A percentile compares a stretch with the other conserved stretches of the same genome.
phyloP scores from a whole-genome alignment of 2,797 vertebrate genomes.

The Menidia menidia region DNA sequence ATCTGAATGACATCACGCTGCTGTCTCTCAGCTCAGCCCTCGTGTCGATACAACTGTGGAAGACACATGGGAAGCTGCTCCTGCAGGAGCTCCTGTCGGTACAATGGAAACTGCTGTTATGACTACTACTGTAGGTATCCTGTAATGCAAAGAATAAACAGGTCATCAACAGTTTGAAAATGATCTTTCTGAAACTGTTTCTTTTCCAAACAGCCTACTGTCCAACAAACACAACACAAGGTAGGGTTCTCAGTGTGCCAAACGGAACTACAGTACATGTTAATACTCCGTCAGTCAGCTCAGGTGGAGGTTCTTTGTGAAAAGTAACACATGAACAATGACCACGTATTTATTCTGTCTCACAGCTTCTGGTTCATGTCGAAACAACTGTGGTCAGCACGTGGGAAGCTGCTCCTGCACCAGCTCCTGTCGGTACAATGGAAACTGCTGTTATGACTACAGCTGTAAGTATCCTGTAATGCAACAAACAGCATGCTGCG shows the following conservation, averaged over 20 bases:
- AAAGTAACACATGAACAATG: too few relatives aligned
- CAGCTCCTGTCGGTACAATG: conserved; percentile 56
- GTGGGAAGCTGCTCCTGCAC: conserved; percentile 70
- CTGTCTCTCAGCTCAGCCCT: conserved; percentile 7
- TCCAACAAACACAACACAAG: conserved; percentile 16
- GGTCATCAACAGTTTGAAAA: not conserved
- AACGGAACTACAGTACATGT: not conserved
- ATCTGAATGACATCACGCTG: not conserved
- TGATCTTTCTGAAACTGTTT: not conserved
- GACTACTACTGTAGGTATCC: conserved; percentile 49
- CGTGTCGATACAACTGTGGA: conserved; percentile 52
- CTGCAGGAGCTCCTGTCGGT: conserved; percentile 52
- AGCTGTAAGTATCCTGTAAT: conserved; percentile 40
- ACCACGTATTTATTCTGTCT: not conserved
- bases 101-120: conserved; percentile 62
- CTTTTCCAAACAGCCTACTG: conserved; percentile 21
- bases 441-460: conserved; percentile 73
- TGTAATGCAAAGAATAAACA: not conserved
- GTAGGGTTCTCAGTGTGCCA: conserved; percentile 29
- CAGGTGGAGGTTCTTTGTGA: too few relatives aligned
- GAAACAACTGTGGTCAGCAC: conserved; percentile 34
- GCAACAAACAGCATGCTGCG: not conserved
- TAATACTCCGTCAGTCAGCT: too few relatives aligned
- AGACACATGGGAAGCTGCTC: conserved; percentile 51
- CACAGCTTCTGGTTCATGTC: conserved; percentile 35